Conservation (phyloP, 2,113 vertebrate species). For the Melanerpes formicivorus region DNA sequence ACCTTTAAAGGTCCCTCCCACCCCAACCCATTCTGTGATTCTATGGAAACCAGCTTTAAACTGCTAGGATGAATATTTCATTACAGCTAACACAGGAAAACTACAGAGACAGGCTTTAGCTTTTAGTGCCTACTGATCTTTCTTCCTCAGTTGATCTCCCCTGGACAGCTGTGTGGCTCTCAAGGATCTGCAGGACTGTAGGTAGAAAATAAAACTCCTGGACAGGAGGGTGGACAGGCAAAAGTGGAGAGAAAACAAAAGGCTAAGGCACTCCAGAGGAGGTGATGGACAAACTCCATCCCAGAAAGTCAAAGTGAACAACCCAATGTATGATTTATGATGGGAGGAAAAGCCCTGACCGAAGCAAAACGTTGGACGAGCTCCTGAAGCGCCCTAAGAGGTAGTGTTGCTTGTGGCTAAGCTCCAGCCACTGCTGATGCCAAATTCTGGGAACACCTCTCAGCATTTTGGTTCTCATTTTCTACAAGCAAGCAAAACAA, state of each 20-base stretch:
- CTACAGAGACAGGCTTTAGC: not conserved
- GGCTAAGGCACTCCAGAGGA: not conserved
- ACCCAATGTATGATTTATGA: not conserved
- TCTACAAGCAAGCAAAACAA: not conserved
- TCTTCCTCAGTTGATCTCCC: not conserved
- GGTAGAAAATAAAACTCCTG: not conserved
- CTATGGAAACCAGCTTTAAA: not conserved
- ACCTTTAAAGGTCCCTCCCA: too few relatives aligned
- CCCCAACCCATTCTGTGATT: too few relatives aligned
- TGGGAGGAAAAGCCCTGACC: accelerated
- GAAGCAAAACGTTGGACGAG: not conserved
- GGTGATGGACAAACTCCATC: accelerated
- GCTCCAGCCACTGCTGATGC: not conserved
- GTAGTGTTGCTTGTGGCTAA: not conserved
- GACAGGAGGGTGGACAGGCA: not conserved
- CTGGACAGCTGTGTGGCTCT: not conserved
- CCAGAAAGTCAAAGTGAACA: not conserved
- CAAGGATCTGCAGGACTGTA: accelerated
- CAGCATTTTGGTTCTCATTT: not conserved
- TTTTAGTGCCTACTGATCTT: not conserved
- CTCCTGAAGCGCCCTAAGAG: not conserved
- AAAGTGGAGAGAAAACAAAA: not conserved
- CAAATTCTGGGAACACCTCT: not conserved
- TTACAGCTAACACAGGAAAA: not conserved
- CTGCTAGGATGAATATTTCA: not conserved